Conservation (phyloP, 2,888 invertebrate species). For the Mythimna ferrago region DNA sequence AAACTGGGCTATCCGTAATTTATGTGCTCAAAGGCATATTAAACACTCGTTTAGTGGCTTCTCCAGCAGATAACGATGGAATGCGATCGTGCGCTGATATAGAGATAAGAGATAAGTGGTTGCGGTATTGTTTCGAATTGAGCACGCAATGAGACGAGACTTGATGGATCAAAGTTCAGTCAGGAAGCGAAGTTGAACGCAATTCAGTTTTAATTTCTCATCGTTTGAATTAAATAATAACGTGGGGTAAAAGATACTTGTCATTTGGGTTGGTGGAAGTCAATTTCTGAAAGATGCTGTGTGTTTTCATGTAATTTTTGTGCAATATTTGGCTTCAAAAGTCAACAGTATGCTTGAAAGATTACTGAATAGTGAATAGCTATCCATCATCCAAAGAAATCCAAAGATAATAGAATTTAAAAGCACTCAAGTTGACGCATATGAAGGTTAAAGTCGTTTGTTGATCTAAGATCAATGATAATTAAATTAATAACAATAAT, state of each 20-base stretch:
- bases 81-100: slow-evolving; percentile 83
- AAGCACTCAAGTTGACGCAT: slow-evolving; percentile 1
- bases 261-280: neutral
- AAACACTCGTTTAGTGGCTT: slow-evolving; percentile 78
- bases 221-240: slow-evolving; percentile 23
- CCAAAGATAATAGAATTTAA: neutral
- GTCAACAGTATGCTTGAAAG: neutral
- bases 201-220: slow-evolving; percentile 53
- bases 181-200: slow-evolving; percentile 53
- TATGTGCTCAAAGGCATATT: slow-evolving; percentile 83
- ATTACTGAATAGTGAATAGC: neutral
- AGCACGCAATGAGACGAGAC: slow-evolving; percentile 74
- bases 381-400: slow-evolving; percentile 4
- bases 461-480: slow-evolving; percentile 29
- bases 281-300: neutral
- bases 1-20: slow-evolving; percentile 80
- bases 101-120: slow-evolving; percentile 82
- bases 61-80: slow-evolving; percentile 82
- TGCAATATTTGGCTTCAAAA: too few relatives aligned
- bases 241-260: slow-evolving; percentile 14
- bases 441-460: slow-evolving; percentile 28
- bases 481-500: slow-evolving; percentile 26
- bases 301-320: neutral
- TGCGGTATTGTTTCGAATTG: slow-evolving; percentile 82
- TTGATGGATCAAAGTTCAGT: slow-evolving; percentile 66